Base-by-base conservation (phyloP, 1,140 invertebrate genomes). In the Thaumetopoea pityocampa region DNA sequence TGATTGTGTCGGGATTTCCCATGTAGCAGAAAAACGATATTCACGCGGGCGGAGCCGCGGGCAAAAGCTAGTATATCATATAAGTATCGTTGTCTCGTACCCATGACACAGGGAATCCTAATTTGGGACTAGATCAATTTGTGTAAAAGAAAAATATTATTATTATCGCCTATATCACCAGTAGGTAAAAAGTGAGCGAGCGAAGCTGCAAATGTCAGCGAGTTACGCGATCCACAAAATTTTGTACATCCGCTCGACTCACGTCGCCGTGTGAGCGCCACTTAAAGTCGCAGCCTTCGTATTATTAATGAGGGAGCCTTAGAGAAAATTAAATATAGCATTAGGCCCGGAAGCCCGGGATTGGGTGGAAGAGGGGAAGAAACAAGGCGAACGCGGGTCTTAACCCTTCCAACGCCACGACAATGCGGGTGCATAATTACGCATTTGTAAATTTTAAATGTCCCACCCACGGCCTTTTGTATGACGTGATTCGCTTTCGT, bases 311-410 rank as follows among this genome's bases (percentile, higher is more conserved):
- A 83, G 76, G 67, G 76, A 78, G 79, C 69, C 79, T 80, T 79
- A 81, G 76, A 83, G 79, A 83, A 83, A 83, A 83, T 83, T 83
- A 83, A 83, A 83, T 83, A 83, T 83, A 80, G 79, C 79, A 83
- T 83, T 83, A 83, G 79, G 70, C 65, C 66, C 76, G 76, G 76
- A 79, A 83, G 72, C 73, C 69, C 53, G 63, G 74, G 62, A 71
- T 79, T 66, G 67, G 60, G 60, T 54, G 58, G 18, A 23, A 22
- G 50, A 53, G 52, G 43, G 51, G 55, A 66, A 62, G 63, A 65
- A 72, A 60, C 23, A 57, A 65, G 66, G 64, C 61, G 37, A 51
- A 33, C 28, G 46, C n/a, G n/a, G n/a, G n/a, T n/a, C n/a, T n/a
- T 71, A 79, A 79, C 78, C 74, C 74, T 80, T 78, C 56, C 62